Evolutionary conservation across 2,113 vertebrate species (phyloP), one percentile per base, ranked within the genome.

Genomic region (Herpetotheres cachinnans): DNA sequence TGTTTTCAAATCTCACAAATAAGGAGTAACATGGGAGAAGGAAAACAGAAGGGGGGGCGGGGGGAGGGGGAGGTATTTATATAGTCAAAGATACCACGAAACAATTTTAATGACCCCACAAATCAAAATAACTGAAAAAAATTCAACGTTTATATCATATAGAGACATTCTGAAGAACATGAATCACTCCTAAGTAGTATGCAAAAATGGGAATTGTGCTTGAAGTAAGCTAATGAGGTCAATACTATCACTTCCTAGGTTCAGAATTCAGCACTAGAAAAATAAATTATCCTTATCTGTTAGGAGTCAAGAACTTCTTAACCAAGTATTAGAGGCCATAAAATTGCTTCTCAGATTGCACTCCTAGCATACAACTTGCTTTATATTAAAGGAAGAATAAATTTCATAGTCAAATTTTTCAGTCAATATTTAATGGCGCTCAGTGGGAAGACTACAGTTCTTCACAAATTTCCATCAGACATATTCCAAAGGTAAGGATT

Each of bases 201-300:
- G 78, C 56, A 80, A 93, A 96, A 95, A 85, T 67, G 55, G 62
- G 84, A 95, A 69, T 72, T 95, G 82, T 89, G 66, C 70, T 90
- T 90, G 74, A 95, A 95, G 59, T 66, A 69, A 72, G 80, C 61
- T 89, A 82, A 95, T 76, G 16, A 97, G 67, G 66, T 95, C 94
- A 91, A 78, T 56, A 80, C 40, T 84, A 65, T 73, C 58, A 54
- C 73, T 93, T 97, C 63, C 91, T 72, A 82, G 58, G 72, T 94
- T 95, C 73, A 91, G 96, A 97, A 97, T 71, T 90, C 72, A 97
- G 69, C 74, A 88, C 65, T 79, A 92, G 72, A 97, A 96, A 97
- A 95, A 80, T 80, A 97, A 95, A 80, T 80, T 76, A 74, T 72
- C 70, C 49, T 96, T 97, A 91, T 80, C 76, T 93, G 79, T 50